These are phyloP conservation scores for Todiramphus saurophagus DNA, from an alignment of 2,113 vertebrate species.

Conservation along the genomic window DNA sequence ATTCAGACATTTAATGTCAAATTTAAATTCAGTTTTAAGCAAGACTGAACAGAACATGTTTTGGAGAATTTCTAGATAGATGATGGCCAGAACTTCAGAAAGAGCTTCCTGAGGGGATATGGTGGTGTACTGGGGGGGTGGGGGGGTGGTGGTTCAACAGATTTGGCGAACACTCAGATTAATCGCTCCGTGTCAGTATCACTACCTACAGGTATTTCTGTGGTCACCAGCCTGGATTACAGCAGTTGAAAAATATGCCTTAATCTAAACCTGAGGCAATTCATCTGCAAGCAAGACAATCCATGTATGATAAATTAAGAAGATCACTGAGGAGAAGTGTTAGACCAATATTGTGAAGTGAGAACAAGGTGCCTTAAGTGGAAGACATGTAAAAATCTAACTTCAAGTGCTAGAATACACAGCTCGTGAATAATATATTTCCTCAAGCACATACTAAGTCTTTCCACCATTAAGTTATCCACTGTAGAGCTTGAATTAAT, in stretches of 20 bases:
- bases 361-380: constrained; percentile 32
- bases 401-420: constrained; percentile 20
- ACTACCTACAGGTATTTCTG: neutral
- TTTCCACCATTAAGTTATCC: neutral
- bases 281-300: constrained; percentile 12
- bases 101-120: neutral
- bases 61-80: neutral
- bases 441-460: neutral
- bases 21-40: neutral
- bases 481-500: neutral
- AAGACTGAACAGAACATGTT: neutral
- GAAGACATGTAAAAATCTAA: constrained; percentile 41
- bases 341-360: constrained; percentile 36
- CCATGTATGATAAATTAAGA: neutral
- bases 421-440: neutral
- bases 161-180: neutral
- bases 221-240: neutral
- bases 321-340: constrained; percentile 6
- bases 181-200: neutral
- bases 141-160: neutral
- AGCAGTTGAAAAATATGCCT: neutral
- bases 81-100: neutral
- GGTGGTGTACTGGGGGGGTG: neutral
- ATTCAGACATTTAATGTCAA: neutral
- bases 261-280: constrained; percentile 10